Evolutionary conservation across 2,888 invertebrate genomes (phyloP), one percentile per base, ranked within the genome.

Genomic region (Nematopogon swammerdamellus): DNA sequence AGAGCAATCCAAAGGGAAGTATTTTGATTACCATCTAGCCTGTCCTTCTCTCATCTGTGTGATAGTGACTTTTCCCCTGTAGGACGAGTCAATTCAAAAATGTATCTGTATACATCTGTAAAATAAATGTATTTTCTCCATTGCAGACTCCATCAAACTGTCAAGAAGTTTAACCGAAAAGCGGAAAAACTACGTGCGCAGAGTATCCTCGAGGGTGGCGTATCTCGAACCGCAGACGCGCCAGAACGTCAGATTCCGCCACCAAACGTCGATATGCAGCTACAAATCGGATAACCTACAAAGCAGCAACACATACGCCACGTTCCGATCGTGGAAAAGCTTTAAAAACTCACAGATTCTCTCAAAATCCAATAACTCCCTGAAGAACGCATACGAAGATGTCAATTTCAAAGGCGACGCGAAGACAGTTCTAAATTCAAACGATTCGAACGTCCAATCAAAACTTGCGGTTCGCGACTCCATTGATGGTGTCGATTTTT

Each of bases 141-240:
- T 65, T 64, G 1, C 69, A 79, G 81, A 81, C 58, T 81, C 81
- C 46, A 76, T 82, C 6, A 81, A 77, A 57, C 61, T 82, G 2
- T 81, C 80, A 2, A 67, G 82, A 42, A 81, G 77, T 56, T 63
- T 85, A 19, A 85, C 86, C 1, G 85, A 85, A 57, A 84, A 83
- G 49, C 70, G 87, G 1, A 87, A 87, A 61, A 83, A 82, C 57
- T 86, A 87, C 76, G 84, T 86, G 0, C 72, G 84, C 1, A 71
- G 86, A 6, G 84, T 86, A 2, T 85, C 86, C 1, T 81, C 82
- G 1, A 70, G 81, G 44, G 80, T 82, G 2, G 82, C 81, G 0
- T 75, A 75, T 45, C 53, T 75, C 46, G 76, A 77, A 52, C 67
- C 67, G 0, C 67, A 66, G 42, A 67, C 64, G 53, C 60, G 67